Evolutionary conservation across 2,797 vertebrate species (phyloP).

Genomic region (Syngnathus rostellatus): DNA sequence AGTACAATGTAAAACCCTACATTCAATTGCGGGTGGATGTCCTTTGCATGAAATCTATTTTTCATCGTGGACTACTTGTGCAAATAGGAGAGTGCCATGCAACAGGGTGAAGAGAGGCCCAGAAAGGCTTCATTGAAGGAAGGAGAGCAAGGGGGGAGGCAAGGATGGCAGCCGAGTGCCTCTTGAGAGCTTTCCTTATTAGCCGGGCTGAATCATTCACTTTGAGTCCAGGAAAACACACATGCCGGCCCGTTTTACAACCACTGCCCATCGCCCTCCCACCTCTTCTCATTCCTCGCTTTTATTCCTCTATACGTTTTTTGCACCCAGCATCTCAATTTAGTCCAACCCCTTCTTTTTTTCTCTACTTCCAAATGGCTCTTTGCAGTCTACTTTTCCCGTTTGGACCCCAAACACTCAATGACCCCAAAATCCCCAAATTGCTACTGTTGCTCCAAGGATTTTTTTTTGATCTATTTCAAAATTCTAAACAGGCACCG

Average conservation of each 20-base stretch:
- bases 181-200: slow-evolving; percentile 66
- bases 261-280: slow-evolving; percentile 21
- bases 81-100: slow-evolving; percentile 56
- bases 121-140: slow-evolving; percentile 51
- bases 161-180: slow-evolving; percentile 53
- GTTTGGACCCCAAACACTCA: slow-evolving; percentile 14
- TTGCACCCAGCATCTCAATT: slow-evolving; percentile 24
- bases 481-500: slow-evolving; percentile 4
- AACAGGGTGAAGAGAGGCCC: slow-evolving; percentile 34
- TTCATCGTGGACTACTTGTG: slow-evolving; percentile 66
- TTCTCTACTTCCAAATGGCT: slow-evolving; percentile 24
- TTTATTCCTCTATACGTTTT: slow-evolving; percentile 37
- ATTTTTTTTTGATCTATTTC: neutral
- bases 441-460: slow-evolving; percentile 18
- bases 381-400: slow-evolving; percentile 23
- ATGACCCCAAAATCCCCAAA: slow-evolving; percentile 14
- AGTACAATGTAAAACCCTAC: neutral
- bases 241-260: slow-evolving; percentile 35
- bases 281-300: slow-evolving; percentile 39
- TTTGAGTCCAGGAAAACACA: slow-evolving; percentile 48
- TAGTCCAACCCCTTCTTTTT: slow-evolving; percentile 11
- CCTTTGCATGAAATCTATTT: slow-evolving; percentile 58
- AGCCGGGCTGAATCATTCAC: slow-evolving; percentile 53
- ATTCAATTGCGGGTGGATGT: slow-evolving; percentile 32
- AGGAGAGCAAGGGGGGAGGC: slow-evolving; percentile 42